Conservation (phyloP, 2,113 vertebrate genomes). For the Alligator sinensis region DNA sequence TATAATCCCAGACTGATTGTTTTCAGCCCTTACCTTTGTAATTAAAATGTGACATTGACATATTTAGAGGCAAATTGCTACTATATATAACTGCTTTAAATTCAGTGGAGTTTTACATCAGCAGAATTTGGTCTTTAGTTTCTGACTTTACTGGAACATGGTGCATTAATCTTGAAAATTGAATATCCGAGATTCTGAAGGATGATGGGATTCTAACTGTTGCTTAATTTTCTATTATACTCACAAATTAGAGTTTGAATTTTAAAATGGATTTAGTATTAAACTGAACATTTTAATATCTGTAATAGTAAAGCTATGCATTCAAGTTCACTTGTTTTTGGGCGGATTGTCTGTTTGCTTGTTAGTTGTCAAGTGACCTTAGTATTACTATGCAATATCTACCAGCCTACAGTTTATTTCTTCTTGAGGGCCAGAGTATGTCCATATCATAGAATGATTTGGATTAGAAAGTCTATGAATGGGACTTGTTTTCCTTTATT, state of each 20-base stretch:
- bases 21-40: neutral
- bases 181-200: neutral
- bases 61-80: neutral
- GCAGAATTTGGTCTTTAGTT: neutral
- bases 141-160: neutral
- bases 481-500: neutral
- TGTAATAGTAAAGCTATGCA: neutral
- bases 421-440: neutral
- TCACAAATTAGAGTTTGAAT: neutral
- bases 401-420: neutral
- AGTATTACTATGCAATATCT: neutral
- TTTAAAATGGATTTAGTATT: neutral
- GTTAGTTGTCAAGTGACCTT: neutral
- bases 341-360: neutral
- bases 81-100: neutral
- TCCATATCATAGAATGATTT: neutral
- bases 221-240: neutral
- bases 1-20: neutral
- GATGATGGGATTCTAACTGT: neutral
- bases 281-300: neutral
- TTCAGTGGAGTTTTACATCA: neutral
- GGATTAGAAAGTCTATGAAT: neutral
- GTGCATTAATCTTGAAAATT: neutral
- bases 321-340: neutral
- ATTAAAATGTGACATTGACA: neutral